phyloP scores from a whole-genome alignment of 2,113 vertebrate species.

The Sitta europaea region DNA sequence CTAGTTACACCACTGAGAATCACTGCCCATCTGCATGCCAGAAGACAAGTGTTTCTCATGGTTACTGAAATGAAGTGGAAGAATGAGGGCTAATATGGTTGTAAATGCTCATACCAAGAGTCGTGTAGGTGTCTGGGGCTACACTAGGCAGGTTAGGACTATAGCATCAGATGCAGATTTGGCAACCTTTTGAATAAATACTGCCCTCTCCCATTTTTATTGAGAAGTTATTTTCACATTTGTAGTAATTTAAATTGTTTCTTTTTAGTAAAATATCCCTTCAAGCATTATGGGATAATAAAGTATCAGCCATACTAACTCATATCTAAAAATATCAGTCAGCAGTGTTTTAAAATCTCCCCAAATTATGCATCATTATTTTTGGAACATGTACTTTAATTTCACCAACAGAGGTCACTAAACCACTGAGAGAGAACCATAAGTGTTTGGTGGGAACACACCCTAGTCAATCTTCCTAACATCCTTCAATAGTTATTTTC shows the following conservation, averaged over 20 bases:
- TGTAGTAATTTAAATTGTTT: not conserved
- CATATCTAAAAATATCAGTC: not conserved
- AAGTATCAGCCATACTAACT: not conserved
- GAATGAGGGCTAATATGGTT: not conserved
- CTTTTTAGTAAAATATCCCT: not conserved
- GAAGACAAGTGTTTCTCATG: not conserved
- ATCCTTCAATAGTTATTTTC: not conserved
- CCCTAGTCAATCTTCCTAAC: not conserved
- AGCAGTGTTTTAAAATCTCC: not conserved
- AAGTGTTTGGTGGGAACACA: not conserved
- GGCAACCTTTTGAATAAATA: not conserved
- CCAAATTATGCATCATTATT: not conserved
- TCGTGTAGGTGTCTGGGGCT: not conserved
- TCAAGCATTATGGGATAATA: not conserved
- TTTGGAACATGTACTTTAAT: not conserved
- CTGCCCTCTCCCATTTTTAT: not conserved
- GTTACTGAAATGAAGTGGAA: not conserved
- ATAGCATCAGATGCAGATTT: not conserved
- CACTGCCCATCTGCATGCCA: not conserved
- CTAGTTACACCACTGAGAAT: not conserved
- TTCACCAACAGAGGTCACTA: slow-evolving; percentile 70
- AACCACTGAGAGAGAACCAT: slow-evolving; percentile 26
- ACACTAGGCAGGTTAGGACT: not conserved
- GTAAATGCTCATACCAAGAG: not conserved
- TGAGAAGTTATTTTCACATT: not conserved